Percentiles rank a stretch among this genome's conserved stretches.
These are phyloP conservation scores for Ridgeia piscesae DNA, from an alignment of 1,140 invertebrate species.

Conservation along the genomic window DNA sequence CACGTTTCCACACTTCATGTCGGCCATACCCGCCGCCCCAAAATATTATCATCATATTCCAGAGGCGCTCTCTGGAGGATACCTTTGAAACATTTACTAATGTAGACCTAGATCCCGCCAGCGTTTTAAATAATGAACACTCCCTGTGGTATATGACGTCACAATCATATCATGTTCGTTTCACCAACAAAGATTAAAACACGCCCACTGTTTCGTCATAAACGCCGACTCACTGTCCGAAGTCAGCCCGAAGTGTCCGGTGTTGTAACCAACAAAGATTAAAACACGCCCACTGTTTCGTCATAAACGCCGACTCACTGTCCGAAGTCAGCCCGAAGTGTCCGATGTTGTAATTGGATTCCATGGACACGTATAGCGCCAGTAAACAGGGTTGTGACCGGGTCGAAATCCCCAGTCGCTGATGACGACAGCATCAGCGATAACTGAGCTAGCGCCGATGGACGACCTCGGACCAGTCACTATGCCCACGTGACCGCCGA, in stretches of 20 bases:
- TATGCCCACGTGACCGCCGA: constrained; percentile 2
- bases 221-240: background rate
- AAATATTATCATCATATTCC: too few relatives aligned
- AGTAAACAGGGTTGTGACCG: background rate
- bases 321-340: background rate
- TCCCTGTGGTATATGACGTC: background rate
- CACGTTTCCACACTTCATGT: too few relatives aligned
- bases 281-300: background rate
- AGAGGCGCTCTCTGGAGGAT: too few relatives aligned
- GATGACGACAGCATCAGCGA: background rate
- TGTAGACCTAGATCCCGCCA: too few relatives aligned
- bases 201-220: background rate
- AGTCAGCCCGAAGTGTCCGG: background rate
- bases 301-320: background rate
- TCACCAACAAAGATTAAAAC: background rate
- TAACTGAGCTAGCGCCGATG: background rate
- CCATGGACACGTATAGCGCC: background rate
- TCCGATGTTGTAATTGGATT: background rate
- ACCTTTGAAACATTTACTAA: too few relatives aligned
- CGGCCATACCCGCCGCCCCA: too few relatives aligned
- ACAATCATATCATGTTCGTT: background rate
- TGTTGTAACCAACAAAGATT: too few relatives aligned
- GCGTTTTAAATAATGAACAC: background rate
- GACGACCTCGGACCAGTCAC: background rate
- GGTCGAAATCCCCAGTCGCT: constrained; percentile 14